Base-by-base conservation (phyloP, 1,140 invertebrate genomes). In the Achatina immaculata region DNA sequence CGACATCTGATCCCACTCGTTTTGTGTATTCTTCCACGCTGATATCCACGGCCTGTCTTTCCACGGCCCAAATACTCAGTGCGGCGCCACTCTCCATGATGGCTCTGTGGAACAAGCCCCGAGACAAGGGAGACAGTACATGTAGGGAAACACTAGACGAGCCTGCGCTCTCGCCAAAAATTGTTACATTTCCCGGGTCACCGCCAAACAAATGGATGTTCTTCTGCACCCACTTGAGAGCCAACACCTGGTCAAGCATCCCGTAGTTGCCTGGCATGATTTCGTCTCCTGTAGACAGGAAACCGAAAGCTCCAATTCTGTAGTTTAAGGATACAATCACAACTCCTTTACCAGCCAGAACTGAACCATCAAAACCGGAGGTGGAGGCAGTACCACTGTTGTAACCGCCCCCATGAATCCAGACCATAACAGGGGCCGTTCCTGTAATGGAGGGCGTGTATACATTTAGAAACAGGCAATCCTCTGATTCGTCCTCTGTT, bases 241-340 rank as follows among this genome's bases (percentile, higher is more conserved):
- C 97, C 94, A 96, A 94, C 0, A 95, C 93, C 91, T 97, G 96
- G 92, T 99, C 97, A 42, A 98, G 91, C 84, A 99, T 94, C 16
- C 97, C 97, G 92, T 98, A 98, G 92, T 99, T 99, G 36, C 97
- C 97, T 0, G 96, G 96, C n/a, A 96, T 97, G 88, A 96, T 95
- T 82, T 95, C 94, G 91, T 98, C 97, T 0, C 93, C 95, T 1
- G 97, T 98, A 62, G 96, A 96, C 0, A 98, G 91, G 91, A 98
- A 98, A 51, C 96, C 82, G 6, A 98, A 93, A 7, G 89, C 82
- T 42, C 96, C 95, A 16, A 97, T 94, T 80, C 97, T 93, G 90
- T 98, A 98, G 89, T 98, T 96, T 93, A 98, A 96, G 14, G 96
- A 95, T 9, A 98, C 96, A 77, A 98, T 92, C 55, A 99, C 95